Evolutionary conservation across 2,113 vertebrate genomes (phyloP).

Genomic region (Hippocampus mohnikei): DNA sequence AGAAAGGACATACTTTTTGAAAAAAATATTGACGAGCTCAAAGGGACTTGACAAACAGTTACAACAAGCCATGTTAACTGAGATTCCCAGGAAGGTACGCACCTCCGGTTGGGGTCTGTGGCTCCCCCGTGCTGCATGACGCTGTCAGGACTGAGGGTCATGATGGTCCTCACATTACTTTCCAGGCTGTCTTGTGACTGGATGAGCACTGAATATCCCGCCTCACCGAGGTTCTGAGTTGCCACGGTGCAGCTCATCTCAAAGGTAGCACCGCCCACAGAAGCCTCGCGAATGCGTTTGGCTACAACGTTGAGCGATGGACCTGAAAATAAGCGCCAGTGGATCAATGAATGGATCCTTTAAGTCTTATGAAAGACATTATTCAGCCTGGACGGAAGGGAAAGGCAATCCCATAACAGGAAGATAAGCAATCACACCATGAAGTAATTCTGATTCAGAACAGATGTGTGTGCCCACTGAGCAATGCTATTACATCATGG

Average conservation of each 20-base stretch:
- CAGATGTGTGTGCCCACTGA: not conserved
- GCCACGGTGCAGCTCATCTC: constrained; percentile 88
- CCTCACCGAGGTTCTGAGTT: constrained; percentile 81
- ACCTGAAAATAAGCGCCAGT: constrained; percentile 25
- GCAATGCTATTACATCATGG: constrained; percentile 28
- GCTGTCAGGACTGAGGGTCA: constrained; percentile 84
- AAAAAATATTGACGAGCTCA: not conserved
- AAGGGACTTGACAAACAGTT: not conserved
- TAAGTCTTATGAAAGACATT: not conserved
- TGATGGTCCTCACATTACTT: constrained; percentile 74
- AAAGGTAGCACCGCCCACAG: constrained; percentile 87
- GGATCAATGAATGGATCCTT: not conserved
- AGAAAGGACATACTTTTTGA: not conserved
- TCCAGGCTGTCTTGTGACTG: constrained; percentile 71
- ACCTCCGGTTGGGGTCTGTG: constrained; percentile 76
- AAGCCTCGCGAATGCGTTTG: constrained; percentile 76
- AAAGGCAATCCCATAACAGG: constrained; percentile 17
- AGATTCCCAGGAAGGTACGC: not conserved
- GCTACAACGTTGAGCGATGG: constrained; percentile 65
- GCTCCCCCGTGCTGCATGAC: constrained; percentile 82
- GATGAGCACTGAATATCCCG: constrained; percentile 85
- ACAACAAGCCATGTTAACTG: not conserved
- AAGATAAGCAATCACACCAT: constrained; percentile 23
- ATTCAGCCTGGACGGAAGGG: not conserved
- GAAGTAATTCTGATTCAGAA: constrained; percentile 23